Evolutionary conservation across 2,888 invertebrate genomes (phyloP), one percentile per base, ranked within the genome.

Genomic region (Brenthis daphne): DNA sequence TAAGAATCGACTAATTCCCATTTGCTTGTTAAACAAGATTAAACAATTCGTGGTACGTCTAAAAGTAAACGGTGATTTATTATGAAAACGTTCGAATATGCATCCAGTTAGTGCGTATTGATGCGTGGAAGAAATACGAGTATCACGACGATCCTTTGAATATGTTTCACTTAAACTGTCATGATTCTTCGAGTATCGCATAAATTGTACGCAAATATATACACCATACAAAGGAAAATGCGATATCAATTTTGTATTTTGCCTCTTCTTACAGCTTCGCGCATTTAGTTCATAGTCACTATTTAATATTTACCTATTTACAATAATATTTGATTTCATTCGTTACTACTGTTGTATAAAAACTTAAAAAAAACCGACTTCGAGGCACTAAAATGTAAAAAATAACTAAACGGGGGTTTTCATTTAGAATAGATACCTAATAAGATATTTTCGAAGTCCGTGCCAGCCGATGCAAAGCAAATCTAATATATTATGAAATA

Each of bases 41-140:
- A 79, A 82, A 84, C 86, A 90, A 88, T 90, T 89, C 86, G 80
- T 85, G 83, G 89, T 89, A 87, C 82, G 69, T 83, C 84, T 85
- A 85, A 84, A 88, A 83, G 82, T 80, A 84, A 77, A 82, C 77
- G 68, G 75, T 85, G 85, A 88, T 89, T 89, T 89, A 89, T 88
- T 80, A 78, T 76, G 77, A 77, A 78, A 80, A 84, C 85, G 85
- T 85, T 85, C 84, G 83, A 85, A 85, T 86, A 87, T 86, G 80
- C 84, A 79, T 81, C 81, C 79, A 60, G 63, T 56, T 63, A 64
- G 51, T 53, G 24, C 48, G 54, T 71, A 70, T 73, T 63, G 70
- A 73, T 57, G 70, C 81, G 73, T 77, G 77, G 79, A 76, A 79
- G 75, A 75, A 56, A 68, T 65, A 65, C 54, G 53, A 63, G 37